phyloP scores from a whole-genome alignment of 2,797 vertebrate species.

The Syngnathus acus region DNA sequence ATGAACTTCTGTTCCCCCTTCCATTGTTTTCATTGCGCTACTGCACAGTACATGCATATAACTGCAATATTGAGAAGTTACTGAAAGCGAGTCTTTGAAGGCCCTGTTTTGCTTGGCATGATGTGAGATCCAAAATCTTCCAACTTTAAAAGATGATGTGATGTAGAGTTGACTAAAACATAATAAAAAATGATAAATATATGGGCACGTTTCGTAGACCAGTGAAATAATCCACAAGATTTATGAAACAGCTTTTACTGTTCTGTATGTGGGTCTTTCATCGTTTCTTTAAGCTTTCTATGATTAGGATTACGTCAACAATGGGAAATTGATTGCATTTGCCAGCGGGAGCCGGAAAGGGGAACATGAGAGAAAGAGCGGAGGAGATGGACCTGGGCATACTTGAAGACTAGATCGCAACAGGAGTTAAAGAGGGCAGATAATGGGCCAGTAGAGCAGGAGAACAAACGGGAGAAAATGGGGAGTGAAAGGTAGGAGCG shows the following conservation, averaged over 20 bases:
- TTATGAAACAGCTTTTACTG: background rate
- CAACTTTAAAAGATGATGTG: background rate
- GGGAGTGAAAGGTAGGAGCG: too few species aligned
- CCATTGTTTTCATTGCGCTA: background rate
- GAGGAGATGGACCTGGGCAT: slow-evolving; percentile 21
- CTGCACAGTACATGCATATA: background rate
- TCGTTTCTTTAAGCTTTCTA: slow-evolving; percentile 1
- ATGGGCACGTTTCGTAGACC: too few species aligned
- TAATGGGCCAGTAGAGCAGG: slow-evolving; percentile 45
- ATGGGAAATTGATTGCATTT: slow-evolving; percentile 30
- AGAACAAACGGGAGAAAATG: slow-evolving; percentile 15
- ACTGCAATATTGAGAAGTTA: background rate
- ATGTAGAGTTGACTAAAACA: background rate
- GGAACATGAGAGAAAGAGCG: slow-evolving; percentile 15
- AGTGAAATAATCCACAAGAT: too few species aligned
- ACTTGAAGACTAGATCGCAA: background rate
- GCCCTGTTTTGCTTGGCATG: background rate
- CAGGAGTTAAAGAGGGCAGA: slow-evolving; percentile 31
- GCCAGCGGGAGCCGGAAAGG: slow-evolving; percentile 28
- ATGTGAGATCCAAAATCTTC: background rate
- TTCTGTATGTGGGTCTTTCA: background rate
- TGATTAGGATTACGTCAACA: slow-evolving; percentile 29
- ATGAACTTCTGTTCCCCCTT: slow-evolving; percentile 19
- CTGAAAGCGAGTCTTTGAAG: background rate
- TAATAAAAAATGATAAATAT: too few species aligned